Percentiles rank a stretch among this genome's conserved stretches.
Conservation (phyloP, 2,888 invertebrate genomes). For the Slavum lentiscoides region DNA sequence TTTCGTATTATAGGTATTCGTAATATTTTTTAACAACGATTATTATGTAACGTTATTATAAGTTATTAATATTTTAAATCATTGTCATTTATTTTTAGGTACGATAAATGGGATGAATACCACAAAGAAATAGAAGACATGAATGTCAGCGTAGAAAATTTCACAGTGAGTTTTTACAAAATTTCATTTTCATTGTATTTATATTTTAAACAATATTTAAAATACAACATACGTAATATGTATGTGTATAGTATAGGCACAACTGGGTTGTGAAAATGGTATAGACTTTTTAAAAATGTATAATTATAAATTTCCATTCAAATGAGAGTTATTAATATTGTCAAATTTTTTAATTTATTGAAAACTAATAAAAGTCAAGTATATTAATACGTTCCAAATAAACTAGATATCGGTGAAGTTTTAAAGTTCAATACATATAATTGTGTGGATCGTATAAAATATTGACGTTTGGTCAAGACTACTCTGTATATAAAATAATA, state of each 20-base stretch:
- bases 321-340: too few relatives aligned
- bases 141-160: slow-evolving; percentile 86
- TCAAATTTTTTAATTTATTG: too few relatives aligned
- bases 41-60: neutral
- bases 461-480: neutral
- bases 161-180: slow-evolving; percentile 70
- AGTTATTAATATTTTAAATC: neutral
- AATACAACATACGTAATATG: too few relatives aligned
- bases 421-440: neutral
- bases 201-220: neutral
- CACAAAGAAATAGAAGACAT: slow-evolving; percentile 85
- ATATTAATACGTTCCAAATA: too few relatives aligned
- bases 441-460: neutral
- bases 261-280: too few relatives aligned
- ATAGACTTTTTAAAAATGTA: too few relatives aligned
- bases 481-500: neutral
- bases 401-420: too few relatives aligned
- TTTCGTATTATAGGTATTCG: too few relatives aligned
- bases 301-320: too few relatives aligned
- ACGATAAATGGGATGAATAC: slow-evolving; percentile 91
- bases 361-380: too few relatives aligned
- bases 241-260: too few relatives aligned
- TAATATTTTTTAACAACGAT: too few relatives aligned
- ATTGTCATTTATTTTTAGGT: slow-evolving; percentile 62
- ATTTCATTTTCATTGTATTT: neutral